phyloP scores from a whole-genome alignment of 2,797 vertebrate genomes.

The Ptychobarbus kaznakovi region DNA sequence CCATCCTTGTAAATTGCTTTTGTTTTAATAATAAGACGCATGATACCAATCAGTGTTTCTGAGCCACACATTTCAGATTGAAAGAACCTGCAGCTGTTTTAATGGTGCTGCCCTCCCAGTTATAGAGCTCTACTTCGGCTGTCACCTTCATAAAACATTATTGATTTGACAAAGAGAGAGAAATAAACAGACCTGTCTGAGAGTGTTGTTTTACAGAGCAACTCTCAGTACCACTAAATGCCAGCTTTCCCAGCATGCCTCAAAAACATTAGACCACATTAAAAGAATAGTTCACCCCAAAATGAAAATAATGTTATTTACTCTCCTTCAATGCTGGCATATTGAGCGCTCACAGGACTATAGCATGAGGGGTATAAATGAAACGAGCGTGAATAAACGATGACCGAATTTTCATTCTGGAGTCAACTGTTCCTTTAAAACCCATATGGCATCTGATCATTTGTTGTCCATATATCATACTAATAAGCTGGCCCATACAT shows the following conservation, averaged over 20 bases:
- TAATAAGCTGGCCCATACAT: background rate
- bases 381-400: background rate
- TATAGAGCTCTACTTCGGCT: background rate
- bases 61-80: background rate
- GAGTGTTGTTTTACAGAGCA: background rate
- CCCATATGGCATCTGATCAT: background rate
- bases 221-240: background rate
- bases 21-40: background rate
- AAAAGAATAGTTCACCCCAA: background rate
- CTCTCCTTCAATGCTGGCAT: background rate
- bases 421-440: background rate
- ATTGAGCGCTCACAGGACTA: background rate
- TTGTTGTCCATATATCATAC: background rate
- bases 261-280: background rate
- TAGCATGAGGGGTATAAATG: background rate
- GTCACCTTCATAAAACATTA: conserved; percentile 32
- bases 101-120: conserved; percentile 12
- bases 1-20: background rate
- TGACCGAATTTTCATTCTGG: background rate
- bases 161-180: conserved; percentile 19
- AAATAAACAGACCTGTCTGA: background rate
- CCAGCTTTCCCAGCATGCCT: conserved; percentile 1
- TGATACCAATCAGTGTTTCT: background rate
- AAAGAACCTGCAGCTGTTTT: conserved; percentile 11
- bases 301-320: background rate